phyloP scores from a whole-genome alignment of 2,888 invertebrate species.

The Amiota minor region DNA sequence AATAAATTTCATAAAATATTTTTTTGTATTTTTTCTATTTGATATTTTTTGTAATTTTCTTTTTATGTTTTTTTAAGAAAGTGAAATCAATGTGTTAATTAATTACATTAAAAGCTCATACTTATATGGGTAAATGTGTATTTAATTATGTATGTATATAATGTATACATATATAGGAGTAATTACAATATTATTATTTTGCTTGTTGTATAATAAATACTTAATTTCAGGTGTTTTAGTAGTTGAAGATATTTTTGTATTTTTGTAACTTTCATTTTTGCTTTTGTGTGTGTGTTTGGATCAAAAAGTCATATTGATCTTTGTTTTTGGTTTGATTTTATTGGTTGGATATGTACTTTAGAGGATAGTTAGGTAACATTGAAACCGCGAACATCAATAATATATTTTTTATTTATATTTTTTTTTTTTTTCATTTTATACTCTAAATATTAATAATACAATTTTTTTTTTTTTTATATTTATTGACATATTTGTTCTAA shows the following conservation, averaged over 20 bases:
- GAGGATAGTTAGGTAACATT: slow-evolving; percentile 41
- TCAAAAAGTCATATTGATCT: too few relatives aligned
- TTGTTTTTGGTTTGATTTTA: slow-evolving; percentile 6
- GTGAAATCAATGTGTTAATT: not conserved
- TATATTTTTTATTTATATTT: not conserved
- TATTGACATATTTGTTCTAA: not conserved
- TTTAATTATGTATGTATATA: not conserved
- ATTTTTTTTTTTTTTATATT: slow-evolving; percentile 9
- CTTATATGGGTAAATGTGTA: not conserved
- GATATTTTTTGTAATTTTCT: not conserved
- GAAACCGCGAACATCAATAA: slow-evolving; percentile 44
- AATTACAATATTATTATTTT: too few relatives aligned
- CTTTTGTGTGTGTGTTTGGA: not conserved
- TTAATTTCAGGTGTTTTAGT: not conserved
- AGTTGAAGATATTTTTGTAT: not conserved
- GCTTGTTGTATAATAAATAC: not conserved
- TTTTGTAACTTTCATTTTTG: not conserved
- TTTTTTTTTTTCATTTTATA: slow-evolving; percentile 34
- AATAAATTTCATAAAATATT: not conserved
- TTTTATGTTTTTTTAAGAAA: slow-evolving; percentile 5
- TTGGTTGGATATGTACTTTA: slow-evolving; percentile 46
- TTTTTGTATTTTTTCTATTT: not conserved
- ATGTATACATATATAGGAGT: not conserved
- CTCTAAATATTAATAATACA: slow-evolving; percentile 2
- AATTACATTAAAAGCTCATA: slow-evolving; percentile 1